These are phyloP conservation scores for Chaenogobius annularis DNA, from an alignment of 2,113 vertebrate species.

Conservation along the genomic window DNA sequence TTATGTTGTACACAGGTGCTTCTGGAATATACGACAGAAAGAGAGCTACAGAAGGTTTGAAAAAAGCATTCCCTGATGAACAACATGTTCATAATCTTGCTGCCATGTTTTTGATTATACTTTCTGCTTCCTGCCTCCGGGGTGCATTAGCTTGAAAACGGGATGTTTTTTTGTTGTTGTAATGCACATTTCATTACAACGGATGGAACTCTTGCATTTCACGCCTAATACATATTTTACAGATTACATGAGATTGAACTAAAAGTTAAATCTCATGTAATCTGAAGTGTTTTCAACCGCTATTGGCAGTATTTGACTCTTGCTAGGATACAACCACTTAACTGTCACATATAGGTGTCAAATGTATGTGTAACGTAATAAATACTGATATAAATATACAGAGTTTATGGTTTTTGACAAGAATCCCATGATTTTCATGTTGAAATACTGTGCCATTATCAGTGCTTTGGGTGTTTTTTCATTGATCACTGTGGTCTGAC, in stretches of 20 bases:
- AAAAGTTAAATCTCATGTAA: too few relatives aligned
- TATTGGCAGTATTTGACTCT: neutral
- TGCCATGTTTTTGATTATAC: constrained; percentile 40
- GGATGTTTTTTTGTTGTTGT: constrained; percentile 10
- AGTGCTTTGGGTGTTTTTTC: too few relatives aligned
- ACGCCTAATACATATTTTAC: too few relatives aligned
- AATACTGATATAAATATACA: too few relatives aligned
- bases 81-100: constrained; percentile 36
- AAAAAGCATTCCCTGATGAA: constrained; percentile 25
- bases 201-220: neutral
- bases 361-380: neutral
- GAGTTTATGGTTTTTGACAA: too few relatives aligned
- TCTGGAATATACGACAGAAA: constrained; percentile 20
- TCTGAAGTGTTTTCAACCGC: neutral
- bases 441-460: too few relatives aligned
- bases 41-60: constrained; percentile 4
- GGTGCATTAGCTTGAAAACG: constrained; percentile 29
- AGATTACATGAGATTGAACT: too few relatives aligned
- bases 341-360: neutral
- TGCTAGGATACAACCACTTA: neutral
- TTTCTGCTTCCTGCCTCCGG: constrained; percentile 27
- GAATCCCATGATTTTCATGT: too few relatives aligned
- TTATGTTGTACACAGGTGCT: constrained; percentile 23
- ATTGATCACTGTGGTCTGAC: too few relatives aligned
- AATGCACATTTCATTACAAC: neutral